Percentiles rank a stretch among this genome's conserved stretches.
Conservation (phyloP, 2,113 vertebrate species). For the Glaucidium brasilianum region DNA sequence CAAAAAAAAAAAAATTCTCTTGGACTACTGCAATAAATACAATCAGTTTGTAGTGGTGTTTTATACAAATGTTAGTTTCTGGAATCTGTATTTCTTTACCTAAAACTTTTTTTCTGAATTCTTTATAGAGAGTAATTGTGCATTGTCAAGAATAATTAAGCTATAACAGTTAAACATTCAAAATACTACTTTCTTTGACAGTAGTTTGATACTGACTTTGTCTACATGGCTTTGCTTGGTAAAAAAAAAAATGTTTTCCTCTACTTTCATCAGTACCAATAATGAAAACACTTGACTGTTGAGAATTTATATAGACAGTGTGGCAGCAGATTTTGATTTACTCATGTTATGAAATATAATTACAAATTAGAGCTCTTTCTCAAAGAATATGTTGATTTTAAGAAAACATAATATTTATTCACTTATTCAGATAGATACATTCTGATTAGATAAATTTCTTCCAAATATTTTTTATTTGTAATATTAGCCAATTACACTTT, state of each 20-base stretch:
- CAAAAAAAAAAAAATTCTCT: background rate
- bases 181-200: background rate
- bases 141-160: background rate
- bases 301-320: background rate
- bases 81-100: background rate
- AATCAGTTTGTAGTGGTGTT: background rate
- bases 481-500: background rate
- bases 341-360: background rate
- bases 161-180: background rate
- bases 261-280: background rate
- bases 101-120: background rate
- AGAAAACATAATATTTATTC: background rate
- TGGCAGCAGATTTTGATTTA: background rate
- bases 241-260: background rate
- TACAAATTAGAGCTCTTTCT: background rate
- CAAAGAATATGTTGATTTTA: background rate
- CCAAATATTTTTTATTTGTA: background rate
- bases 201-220: background rate
- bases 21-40: background rate
- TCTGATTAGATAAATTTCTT: background rate
- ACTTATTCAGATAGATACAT: background rate
- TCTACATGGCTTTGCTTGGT: background rate
- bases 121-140: background rate
- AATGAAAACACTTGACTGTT: background rate
- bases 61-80: background rate